Evolutionary conservation across 2,797 vertebrate species (phyloP).

Genomic region (Urosaurus nigricauda): DNA sequence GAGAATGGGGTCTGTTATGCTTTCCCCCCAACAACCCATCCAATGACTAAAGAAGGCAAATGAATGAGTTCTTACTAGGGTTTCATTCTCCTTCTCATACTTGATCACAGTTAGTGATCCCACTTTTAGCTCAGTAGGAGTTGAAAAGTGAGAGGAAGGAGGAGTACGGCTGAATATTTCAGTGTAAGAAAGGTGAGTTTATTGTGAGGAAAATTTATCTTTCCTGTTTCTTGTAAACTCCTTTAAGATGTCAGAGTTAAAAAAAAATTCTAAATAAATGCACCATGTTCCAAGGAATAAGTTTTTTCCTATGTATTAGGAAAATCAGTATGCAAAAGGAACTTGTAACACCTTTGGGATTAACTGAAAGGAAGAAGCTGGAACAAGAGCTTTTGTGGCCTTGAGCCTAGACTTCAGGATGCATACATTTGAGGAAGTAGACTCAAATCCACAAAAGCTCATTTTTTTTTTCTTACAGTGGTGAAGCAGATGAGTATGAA

Average conservation of each 20-base stretch:
- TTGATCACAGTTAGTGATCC: neutral
- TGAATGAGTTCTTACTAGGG: neutral
- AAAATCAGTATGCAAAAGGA: no score
- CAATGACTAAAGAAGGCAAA: slow-evolving; percentile 1
- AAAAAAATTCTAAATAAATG: neutral
- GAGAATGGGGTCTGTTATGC: slow-evolving; percentile 64
- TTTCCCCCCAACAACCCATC: slow-evolving; percentile 24
- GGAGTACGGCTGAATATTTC: neutral
- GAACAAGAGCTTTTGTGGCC: no score
- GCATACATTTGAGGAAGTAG: no score
- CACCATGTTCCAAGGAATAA: neutral
- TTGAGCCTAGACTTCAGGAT: no score
- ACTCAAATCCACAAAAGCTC: no score
- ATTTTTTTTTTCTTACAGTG: no score
- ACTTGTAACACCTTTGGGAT: no score
- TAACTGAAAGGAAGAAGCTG: no score
- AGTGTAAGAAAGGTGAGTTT: neutral
- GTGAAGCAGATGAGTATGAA: no score
- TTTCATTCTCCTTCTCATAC: neutral
- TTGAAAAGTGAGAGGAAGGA: neutral
- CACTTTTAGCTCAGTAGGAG: neutral
- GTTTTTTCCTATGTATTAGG: neutral
- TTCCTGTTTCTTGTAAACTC: neutral
- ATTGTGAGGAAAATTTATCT: fast-evolving
- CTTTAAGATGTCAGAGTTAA: neutral